A percentile compares a stretch with the other conserved stretches of the same genome.
phyloP scores from a whole-genome alignment of 2,888 invertebrate genomes.

The Hecatera dysodea region DNA sequence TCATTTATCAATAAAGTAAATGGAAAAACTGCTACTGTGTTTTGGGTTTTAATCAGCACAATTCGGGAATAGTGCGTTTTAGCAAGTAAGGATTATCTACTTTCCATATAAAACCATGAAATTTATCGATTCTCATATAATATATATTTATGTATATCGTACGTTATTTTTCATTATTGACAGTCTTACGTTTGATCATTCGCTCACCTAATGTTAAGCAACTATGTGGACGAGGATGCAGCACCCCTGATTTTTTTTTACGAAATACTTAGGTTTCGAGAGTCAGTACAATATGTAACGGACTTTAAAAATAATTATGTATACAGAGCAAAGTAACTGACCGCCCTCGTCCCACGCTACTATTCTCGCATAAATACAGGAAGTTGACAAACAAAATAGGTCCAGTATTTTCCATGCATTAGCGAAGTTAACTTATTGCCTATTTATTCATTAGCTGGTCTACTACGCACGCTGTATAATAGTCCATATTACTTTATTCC shows the following conservation, averaged over 20 bases:
- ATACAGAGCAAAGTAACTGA: slow-evolving; percentile 3
- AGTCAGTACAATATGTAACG: neutral
- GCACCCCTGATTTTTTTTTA: no score
- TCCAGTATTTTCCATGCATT: slow-evolving; percentile 51
- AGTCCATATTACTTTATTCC: slow-evolving; percentile 18
- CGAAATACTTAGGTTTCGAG: neutral
- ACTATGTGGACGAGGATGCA: neutral
- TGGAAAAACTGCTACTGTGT: no score
- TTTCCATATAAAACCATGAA: no score
- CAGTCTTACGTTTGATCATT: neutral
- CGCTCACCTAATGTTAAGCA: neutral
- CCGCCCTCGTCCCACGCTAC: slow-evolving; percentile 18
- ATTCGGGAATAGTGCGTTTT: no score
- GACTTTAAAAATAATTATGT: neutral
- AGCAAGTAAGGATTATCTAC: no score
- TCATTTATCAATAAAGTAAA: no score
- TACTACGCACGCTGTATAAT: slow-evolving; percentile 50
- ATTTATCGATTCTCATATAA: no score
- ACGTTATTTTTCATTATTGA: neutral
- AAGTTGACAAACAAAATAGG: slow-evolving; percentile 42
- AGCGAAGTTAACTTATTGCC: slow-evolving; percentile 46
- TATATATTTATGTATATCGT: no score
- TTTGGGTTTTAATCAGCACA: no score
- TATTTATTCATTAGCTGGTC: slow-evolving; percentile 51
- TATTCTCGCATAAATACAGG: slow-evolving; percentile 33